Percentiles rank a stretch among this genome's conserved stretches.
Conservation (phyloP, 1,140 invertebrate species). For the Nomia melanderi region DNA sequence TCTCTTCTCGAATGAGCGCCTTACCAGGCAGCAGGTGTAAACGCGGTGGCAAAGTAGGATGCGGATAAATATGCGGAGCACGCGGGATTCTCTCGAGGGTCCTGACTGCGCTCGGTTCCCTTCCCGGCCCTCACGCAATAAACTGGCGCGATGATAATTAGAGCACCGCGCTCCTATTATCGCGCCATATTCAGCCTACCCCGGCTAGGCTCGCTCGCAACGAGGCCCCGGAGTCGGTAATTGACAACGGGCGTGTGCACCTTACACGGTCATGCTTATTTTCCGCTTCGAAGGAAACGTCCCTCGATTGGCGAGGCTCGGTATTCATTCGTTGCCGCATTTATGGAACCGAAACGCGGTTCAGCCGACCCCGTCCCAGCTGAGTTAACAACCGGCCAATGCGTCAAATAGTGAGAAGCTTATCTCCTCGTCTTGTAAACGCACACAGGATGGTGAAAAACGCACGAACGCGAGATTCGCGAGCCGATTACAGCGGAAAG, state of each 20-base stretch:
- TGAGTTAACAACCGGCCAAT: too few species aligned
- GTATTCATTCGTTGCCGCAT: constrained; percentile 24
- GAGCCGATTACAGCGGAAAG: background rate
- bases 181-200: constrained; percentile 52
- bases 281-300: constrained; percentile 45
- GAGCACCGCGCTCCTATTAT: constrained; percentile 46
- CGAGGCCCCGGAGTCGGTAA: constrained; percentile 33
- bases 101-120: background rate
- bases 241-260: constrained; percentile 44
- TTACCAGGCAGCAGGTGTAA: constrained; percentile 51
- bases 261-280: constrained; percentile 50
- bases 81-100: constrained; percentile 26
- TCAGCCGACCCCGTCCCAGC: background rate
- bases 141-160: constrained; percentile 59
- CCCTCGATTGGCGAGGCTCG: background rate
- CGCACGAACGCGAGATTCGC: background rate
- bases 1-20: constrained; percentile 19
- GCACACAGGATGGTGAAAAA: background rate
- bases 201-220: constrained; percentile 13
- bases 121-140: constrained; percentile 27
- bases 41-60: constrained; percentile 53
- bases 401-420: background rate
- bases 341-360: too few species aligned
- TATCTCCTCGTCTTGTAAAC: background rate
- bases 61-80: constrained; percentile 56